These are phyloP conservation scores for Thamnaconus septentrionalis DNA, from an alignment of 2,113 vertebrate genomes.

Conservation along the genomic window DNA sequence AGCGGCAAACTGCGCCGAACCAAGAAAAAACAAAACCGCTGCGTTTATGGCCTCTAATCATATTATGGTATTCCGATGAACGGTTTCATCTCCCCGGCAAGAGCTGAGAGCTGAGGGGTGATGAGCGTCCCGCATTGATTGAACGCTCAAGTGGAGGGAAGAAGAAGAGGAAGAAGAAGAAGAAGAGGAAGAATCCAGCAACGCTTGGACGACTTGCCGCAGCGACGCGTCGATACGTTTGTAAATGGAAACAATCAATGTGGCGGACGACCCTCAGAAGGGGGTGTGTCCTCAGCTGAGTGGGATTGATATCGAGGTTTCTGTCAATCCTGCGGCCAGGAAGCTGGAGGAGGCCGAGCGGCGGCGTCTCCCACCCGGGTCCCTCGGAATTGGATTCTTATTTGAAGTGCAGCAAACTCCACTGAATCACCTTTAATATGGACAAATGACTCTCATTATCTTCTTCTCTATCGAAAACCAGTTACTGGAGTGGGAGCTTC, in stretches of 20 bases:
- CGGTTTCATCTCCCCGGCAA: constrained; percentile 53
- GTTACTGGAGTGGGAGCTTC: constrained; percentile 41
- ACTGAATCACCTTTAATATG: constrained; percentile 65
- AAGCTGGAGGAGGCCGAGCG: constrained; percentile 1
- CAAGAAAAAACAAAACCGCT: not conserved
- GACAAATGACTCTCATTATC: constrained; percentile 72
- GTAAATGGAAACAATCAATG: constrained; percentile 58
- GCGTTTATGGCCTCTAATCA: constrained; percentile 52
- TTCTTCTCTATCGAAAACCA: constrained; percentile 48
- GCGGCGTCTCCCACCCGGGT: constrained; percentile 17
- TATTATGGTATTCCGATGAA: constrained; percentile 49
- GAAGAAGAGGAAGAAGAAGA: too few relatives aligned
- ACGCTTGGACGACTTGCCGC: too few relatives aligned
- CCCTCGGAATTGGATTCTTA: constrained; percentile 57
- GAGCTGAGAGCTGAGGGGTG: constrained; percentile 45
- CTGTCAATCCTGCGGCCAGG: constrained; percentile 30
- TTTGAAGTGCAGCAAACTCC: constrained; percentile 57
- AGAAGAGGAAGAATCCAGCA: too few relatives aligned
- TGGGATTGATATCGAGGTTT: constrained; percentile 29
- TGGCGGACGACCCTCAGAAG: constrained; percentile 4
- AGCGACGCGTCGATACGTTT: constrained; percentile 7
- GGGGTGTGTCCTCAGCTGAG: constrained; percentile 9
- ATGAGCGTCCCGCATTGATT: constrained; percentile 54
- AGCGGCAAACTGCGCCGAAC: constrained; percentile 24
- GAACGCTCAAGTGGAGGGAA: constrained; percentile 49